Percentiles rank a stretch among this genome's conserved stretches.
phyloP scores from a whole-genome alignment of 2,797 vertebrate genomes.

The Gymnoscopelus microlampas region DNA sequence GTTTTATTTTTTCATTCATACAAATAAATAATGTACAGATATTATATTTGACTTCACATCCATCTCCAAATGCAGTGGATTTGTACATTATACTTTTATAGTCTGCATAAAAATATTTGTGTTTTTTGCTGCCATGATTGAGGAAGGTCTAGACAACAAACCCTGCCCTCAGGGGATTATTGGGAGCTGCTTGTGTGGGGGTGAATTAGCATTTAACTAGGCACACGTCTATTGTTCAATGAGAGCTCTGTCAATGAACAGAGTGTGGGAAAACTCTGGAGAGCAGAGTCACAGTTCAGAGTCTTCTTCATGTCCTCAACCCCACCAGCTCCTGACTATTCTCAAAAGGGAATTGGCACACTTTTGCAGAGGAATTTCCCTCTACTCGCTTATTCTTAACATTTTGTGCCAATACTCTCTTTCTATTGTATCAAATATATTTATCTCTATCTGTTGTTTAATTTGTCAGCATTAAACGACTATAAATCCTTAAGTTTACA shows the following conservation, averaged over 20 bases:
- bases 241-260: conserved; percentile 49
- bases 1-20: background rate
- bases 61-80: background rate
- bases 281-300: conserved; percentile 75
- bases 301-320: conserved; percentile 63
- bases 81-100: background rate
- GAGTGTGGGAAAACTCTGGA: conserved; percentile 80
- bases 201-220: conserved; percentile 79
- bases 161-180: conserved; percentile 37
- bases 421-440: conserved; percentile 36
- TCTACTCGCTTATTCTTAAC: conserved; percentile 10
- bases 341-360: conserved; percentile 65
- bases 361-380: conserved; percentile 43
- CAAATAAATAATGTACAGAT: background rate
- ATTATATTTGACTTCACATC: conserved; percentile 1
- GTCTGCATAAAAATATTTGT: conserved; percentile 50
- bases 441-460: conserved; percentile 13
- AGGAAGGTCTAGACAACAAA: conserved; percentile 54
- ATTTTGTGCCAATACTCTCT: conserved; percentile 13
- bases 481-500: background rate
- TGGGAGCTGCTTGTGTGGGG: conserved; percentile 56
- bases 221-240: conserved; percentile 75
- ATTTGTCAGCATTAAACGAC: conserved; percentile 16
- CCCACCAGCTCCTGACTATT: conserved; percentile 45
- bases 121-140: conserved; percentile 41